Evolutionary conservation across 2,888 invertebrate species (phyloP).

Genomic region (Drosophila basisetae): DNA sequence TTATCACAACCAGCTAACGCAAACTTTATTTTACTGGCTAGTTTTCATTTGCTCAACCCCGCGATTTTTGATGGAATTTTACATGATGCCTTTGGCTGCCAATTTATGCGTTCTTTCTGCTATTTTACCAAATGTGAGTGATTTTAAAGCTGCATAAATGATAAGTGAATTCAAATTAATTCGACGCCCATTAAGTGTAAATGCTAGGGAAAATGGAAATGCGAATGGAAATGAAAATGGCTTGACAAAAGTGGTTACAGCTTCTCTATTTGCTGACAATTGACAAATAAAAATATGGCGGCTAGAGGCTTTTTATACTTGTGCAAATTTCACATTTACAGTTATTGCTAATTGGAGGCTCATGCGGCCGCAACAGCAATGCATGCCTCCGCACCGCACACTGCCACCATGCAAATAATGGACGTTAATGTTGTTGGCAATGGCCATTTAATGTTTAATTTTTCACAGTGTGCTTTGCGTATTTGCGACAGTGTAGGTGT

Average conservation of each 20-base stretch:
- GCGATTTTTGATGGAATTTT: constrained; percentile 80
- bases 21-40: constrained; percentile 73
- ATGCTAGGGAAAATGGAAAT: constrained; percentile 10
- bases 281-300: constrained; percentile 78
- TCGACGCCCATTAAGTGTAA: constrained; percentile 12
- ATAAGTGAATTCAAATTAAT: constrained; percentile 37
- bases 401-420: constrained; percentile 61
- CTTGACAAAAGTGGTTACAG: constrained; percentile 34
- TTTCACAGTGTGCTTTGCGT: constrained; percentile 29
- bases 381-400: neutral
- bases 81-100: constrained; percentile 60
- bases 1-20: constrained; percentile 47
- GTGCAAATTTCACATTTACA: constrained; percentile 80
- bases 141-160: constrained; percentile 54
- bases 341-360: constrained; percentile 80
- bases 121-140: constrained; percentile 10
- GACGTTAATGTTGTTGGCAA: constrained; percentile 75
- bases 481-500: neutral
- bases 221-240: constrained; percentile 20
- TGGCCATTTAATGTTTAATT: constrained; percentile 79
- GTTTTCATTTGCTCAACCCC: constrained; percentile 68
- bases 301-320: constrained; percentile 71
- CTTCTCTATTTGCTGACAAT: constrained; percentile 65
- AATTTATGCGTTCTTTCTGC: constrained; percentile 30
- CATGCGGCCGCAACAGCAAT: constrained; percentile 65